phyloP scores from a whole-genome alignment of 2,797 vertebrate genomes.

The Pogoniulus pusillus region DNA sequence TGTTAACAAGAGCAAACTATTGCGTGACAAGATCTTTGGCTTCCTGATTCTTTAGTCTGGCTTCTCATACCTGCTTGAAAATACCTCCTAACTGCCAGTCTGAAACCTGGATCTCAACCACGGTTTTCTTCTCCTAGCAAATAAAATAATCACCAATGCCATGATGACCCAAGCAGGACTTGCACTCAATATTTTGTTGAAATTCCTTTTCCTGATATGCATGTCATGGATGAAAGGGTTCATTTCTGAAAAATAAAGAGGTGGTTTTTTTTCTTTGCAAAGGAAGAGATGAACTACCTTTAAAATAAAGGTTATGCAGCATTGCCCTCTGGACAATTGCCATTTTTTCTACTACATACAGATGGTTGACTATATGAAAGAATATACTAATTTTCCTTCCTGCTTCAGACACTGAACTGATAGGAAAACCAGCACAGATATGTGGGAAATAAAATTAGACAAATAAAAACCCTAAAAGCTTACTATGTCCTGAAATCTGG shows the following conservation, averaged over 20 bases:
- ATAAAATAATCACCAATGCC: neutral
- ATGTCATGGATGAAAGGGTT: neutral
- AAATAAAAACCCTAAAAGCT: neutral
- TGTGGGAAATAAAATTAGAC: neutral
- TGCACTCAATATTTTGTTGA: neutral
- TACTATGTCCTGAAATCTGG: neutral
- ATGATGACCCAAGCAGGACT: neutral
- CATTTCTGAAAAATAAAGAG: neutral
- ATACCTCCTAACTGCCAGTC: neutral
- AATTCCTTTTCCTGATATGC: neutral
- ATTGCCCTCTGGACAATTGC: neutral
- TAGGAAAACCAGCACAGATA: neutral
- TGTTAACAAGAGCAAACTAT: neutral
- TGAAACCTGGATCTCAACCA: neutral
- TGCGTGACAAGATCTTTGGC: neutral
- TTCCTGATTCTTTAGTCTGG: neutral
- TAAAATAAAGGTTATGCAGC: neutral
- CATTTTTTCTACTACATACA: neutral
- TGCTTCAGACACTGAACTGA: neutral
- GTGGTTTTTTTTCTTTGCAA: neutral
- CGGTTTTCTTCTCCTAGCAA: neutral
- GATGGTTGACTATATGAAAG: neutral
- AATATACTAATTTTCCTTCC: neutral
- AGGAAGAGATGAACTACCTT: neutral
- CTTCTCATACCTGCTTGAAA: neutral